Base-by-base conservation (phyloP, 2,888 invertebrate species). In the Ennomos erosarius region DNA sequence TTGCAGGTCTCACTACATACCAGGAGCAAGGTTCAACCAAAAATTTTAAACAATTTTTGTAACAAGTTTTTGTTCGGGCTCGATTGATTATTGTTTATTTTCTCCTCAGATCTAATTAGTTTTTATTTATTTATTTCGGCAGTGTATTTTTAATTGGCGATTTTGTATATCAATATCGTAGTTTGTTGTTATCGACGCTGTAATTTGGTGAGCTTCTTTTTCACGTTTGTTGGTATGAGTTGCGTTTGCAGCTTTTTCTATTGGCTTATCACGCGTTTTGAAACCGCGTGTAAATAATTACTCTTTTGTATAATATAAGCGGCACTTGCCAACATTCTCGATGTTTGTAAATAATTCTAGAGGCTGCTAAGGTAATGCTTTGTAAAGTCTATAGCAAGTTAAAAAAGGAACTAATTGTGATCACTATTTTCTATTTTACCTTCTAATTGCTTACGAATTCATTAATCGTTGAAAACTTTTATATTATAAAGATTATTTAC, bases 1-100 rank as follows among this genome's bases (percentile, higher is more conserved):
- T 93, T 92, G 64, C 92, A 93, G 92, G 92, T 93, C 92, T 93
- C 72, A 85, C 90, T 76, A 73, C 91, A 55, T 92, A 90, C 81
- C 90, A 78, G 92, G 92, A 93, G 50, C 91, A 90, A 93, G 92
- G 92, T 93, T 88, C 85, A 26, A 84, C n/a, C 37, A 78, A 83
- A 69, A 72, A 63, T 75, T 79, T 81, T 80, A 71, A 68, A 76
- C 78, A 69, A 65, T 67, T 64, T 72, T 70, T 26, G 1, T 26
- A 26, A 26, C 26, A 26, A 26, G 55, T 76, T 65, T 79, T 81
- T 81, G 67, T 81, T 79, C 72, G 70, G 75, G 81, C 75, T 85
- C 81, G 83, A 76, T 83, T 87, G 81, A 82, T 84, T 84, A 82
- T 81, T 74, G 54, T 75, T 76, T 69, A 67, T 70, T 64, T 65